Evolutionary conservation across 2,797 vertebrate genomes (phyloP).

Genomic region (Ctenosaura bakeri): DNA sequence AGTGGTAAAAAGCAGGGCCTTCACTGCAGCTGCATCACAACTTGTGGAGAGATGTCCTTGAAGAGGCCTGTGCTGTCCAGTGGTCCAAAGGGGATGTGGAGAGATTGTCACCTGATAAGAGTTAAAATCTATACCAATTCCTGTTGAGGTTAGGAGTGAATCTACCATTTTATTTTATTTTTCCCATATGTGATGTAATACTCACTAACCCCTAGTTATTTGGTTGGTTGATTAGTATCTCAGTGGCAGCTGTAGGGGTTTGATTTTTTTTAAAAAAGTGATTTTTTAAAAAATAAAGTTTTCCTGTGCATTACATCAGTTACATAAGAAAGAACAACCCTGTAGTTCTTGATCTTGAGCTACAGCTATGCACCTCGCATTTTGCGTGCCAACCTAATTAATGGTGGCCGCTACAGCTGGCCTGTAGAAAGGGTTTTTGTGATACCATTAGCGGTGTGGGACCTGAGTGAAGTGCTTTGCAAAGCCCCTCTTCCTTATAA

Average conservation of each 20-base stretch:
- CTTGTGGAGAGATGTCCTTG: too few relatives aligned
- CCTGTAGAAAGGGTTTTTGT: not conserved
- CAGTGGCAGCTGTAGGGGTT: not conserved
- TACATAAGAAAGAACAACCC: not conserved
- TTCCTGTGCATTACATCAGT: not conserved
- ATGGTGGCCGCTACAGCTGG: not conserved
- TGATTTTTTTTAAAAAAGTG: not conserved
- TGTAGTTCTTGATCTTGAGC: not conserved
- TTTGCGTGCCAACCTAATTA: too few relatives aligned
- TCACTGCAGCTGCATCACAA: not conserved
- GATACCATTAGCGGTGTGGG: not conserved
- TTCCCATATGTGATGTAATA: not conserved
- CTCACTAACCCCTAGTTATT: not conserved
- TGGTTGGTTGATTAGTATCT: not conserved
- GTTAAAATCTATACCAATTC: too few relatives aligned
- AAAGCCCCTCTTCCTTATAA: constrained; percentile 17
- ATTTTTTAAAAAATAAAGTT: not conserved
- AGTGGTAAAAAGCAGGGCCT: not conserved
- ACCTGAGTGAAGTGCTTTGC: not conserved
- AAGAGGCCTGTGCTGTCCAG: too few relatives aligned
- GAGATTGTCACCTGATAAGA: too few relatives aligned
- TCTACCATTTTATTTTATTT: not conserved
- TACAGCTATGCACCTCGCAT: not conserved
- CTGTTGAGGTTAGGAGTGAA: not conserved
- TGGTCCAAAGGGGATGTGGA: too few relatives aligned